Base-by-base conservation (phyloP, 2,888 invertebrate species). In the Acleris literana region DNA sequence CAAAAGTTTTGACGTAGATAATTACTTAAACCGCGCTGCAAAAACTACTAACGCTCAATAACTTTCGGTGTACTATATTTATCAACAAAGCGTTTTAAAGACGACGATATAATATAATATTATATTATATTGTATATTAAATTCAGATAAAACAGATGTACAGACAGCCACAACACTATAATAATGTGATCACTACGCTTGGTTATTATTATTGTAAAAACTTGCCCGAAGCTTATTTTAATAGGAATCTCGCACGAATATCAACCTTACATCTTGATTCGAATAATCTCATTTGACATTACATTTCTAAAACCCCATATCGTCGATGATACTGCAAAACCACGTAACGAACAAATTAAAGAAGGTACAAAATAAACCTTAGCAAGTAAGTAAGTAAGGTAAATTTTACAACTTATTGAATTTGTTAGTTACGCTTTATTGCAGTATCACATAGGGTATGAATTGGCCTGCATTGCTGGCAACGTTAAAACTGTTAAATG, bases 241-340 rank as follows among this genome's bases (percentile, higher is more conserved):
- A 79, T 83, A 84, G 84, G 84, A 85, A 86, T 85, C 82, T 82
- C 80, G 70, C 62, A 62, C 72, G 76, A 78, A 81, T 75, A 80
- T 72, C 76, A 80, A 82, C 79, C 78, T 68, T 58, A 70, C 67
- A 43, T 62, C 68, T 73, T 68, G 68, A 70, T 68, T 69, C 58
- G 60, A 69, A 72, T 77, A 79, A 77, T 79, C 78, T 80, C 77
- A 75, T 75, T 53, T 64, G 43, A 57, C 52, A 60, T 58, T 33
- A 33, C 33, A 46, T 67, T 22, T 63, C 51, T 52, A 66, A 69
- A 39, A 48, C 53, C 51, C 56, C 46, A n/a, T 46, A 25, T 25
- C 25, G 25, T 25, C 25, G 25, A 25, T 7, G 25, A 25, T 25
- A 25, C 6, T 25, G 25, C 25, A 25, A 25, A 6, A 25, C 25